Evolutionary conservation across 2,888 invertebrate species (phyloP).

Genomic region (Epistrophella euchroma): DNA sequence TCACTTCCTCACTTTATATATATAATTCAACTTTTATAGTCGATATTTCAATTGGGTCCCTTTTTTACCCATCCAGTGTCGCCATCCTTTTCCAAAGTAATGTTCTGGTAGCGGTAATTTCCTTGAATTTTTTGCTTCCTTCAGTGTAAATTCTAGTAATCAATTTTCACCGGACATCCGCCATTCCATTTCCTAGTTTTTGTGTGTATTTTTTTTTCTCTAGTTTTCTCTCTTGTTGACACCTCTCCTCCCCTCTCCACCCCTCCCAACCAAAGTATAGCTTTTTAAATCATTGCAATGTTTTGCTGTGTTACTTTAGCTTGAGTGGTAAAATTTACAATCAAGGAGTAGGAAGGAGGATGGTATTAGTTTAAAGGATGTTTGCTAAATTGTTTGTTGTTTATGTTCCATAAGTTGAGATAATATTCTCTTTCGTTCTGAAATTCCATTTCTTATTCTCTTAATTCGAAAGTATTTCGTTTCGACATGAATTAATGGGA

Average conservation of each 20-base stretch:
- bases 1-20: neutral
- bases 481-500: constrained; percentile 38
- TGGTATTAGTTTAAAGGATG: neutral
- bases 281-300: constrained; percentile 4
- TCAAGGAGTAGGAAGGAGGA: neutral
- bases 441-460: neutral
- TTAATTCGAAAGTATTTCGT: constrained; percentile 20
- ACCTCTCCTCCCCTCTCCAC: too few species aligned
- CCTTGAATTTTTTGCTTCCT: constrained; percentile 12
- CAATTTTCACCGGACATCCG: constrained; percentile 69
- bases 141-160: constrained; percentile 50
- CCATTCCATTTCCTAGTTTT: constrained; percentile 51
- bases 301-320: neutral
- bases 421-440: neutral
- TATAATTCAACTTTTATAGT: constrained; percentile 18
- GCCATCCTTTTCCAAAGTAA: neutral
- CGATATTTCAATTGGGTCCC: constrained; percentile 17
- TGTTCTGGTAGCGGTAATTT: constrained; percentile 5
- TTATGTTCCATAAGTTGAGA: neutral
- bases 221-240: constrained; percentile 27
- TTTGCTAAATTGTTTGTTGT: constrained; percentile 11
- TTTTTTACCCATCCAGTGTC: neutral
- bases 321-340: constrained; percentile 5
- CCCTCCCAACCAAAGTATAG: neutral
- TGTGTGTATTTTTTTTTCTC: constrained; percentile 16